Conservation (phyloP, 2,888 invertebrate species). For the Spisula subtruncata region DNA sequence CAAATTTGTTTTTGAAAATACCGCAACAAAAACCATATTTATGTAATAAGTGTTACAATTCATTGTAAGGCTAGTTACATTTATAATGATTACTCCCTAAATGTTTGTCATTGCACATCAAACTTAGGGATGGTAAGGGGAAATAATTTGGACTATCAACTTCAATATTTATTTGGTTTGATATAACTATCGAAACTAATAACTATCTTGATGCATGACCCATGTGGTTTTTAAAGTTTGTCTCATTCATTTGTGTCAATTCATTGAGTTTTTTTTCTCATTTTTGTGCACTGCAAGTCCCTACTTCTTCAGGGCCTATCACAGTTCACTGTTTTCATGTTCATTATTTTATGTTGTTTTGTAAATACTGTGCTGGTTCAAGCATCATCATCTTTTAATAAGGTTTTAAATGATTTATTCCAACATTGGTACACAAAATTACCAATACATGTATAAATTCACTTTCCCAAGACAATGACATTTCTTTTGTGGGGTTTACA, state of each 20-base stretch:
- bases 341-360: slow-evolving; percentile 29
- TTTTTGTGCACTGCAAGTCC: no score
- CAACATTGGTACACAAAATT: not conserved
- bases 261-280: no score
- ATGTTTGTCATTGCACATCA: no score
- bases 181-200: not conserved
- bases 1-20: not conserved
- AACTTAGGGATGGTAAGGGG: no score
- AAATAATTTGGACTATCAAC: no score
- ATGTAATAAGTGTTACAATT: no score
- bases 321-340: not conserved
- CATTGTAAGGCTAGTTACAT: no score
- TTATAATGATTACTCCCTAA: no score
- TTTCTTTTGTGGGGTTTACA: not conserved
- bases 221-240: no score
- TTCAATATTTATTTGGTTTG: not conserved
- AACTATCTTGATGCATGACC: not conserved
- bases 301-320: not conserved
- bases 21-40: no score
- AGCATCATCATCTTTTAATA: not conserved
- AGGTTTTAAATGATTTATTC: not conserved
- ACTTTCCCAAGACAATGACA: not conserved
- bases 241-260: not conserved
- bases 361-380: slow-evolving; percentile 13
- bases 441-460: not conserved